Percentiles rank a stretch among this genome's conserved stretches.
These are phyloP conservation scores for Neoascia interrupta DNA, from an alignment of 2,888 invertebrate species.

Conservation along the genomic window DNA sequence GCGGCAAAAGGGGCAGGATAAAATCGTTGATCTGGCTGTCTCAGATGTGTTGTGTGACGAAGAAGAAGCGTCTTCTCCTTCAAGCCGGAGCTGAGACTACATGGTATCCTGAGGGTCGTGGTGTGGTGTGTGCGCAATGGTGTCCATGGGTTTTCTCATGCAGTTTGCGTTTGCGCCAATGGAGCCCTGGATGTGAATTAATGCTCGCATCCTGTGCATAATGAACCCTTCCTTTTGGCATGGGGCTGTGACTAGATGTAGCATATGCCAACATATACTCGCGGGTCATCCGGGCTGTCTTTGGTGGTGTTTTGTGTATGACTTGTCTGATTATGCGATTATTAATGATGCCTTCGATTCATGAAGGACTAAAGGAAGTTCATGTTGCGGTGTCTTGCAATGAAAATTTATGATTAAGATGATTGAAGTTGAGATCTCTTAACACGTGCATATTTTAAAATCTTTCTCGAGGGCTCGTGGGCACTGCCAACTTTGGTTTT, in stretches of 20 bases:
- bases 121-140: constrained; percentile 23
- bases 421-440: constrained; percentile 72
- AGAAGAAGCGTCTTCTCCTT: constrained; percentile 57
- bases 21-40: constrained; percentile 60
- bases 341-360: constrained; percentile 71
- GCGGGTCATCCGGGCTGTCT: constrained; percentile 63
- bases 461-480: constrained; percentile 23
- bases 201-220: constrained; percentile 69
- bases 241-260: constrained; percentile 44
- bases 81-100: constrained; percentile 15
- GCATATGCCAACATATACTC: constrained; percentile 50
- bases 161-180: constrained; percentile 35
- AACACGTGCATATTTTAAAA: constrained; percentile 53
- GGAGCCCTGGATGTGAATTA: constrained; percentile 65
- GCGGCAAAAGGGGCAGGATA: constrained; percentile 15
- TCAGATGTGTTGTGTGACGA: constrained; percentile 50
- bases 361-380: constrained; percentile 66
- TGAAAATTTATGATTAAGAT: constrained; percentile 72
- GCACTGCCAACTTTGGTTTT: constrained; percentile 11
- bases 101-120: constrained; percentile 38
- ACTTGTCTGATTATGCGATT: constrained; percentile 73
- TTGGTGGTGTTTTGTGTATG: constrained; percentile 68
- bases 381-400: constrained; percentile 70
- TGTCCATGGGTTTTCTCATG: constrained; percentile 2
- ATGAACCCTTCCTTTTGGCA: constrained; percentile 57